Evolutionary conservation across 1,140 invertebrate species (phyloP), one percentile per base, ranked within the genome.

Genomic region (Trichonephila clavata): DNA sequence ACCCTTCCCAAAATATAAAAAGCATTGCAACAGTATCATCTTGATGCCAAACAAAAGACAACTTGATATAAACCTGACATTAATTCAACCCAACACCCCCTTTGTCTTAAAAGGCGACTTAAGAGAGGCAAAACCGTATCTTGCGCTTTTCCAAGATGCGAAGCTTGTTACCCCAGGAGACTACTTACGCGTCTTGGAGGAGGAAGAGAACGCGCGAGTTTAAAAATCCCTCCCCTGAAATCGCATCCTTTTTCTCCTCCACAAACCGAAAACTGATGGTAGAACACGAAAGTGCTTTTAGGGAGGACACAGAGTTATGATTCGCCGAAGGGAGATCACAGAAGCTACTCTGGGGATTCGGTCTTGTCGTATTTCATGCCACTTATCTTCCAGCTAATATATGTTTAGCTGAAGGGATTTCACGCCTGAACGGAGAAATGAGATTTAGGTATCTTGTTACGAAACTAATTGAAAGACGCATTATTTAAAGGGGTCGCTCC

Each of bases 241-340:
- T 77, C 32, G 27, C 32, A 77, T 77, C 32, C 71, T 77, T 77
- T 77, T 39, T 24, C 18, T 24, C 18, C 16, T 77, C 24, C 50
- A 50, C 59, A 86, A 86, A 86, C 84, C 84, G 24, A 86, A 86
- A 86, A 86, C 84, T 32, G 84, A 86, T 86, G 60, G 57, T 16
- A 18, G 14, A 86, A 86, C 84, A 86, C 60, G 84, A 63, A 86
- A 86, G 27, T 21, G 84, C 84, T 86, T 86, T 86, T 86, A 86
- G 84, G 84, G 59, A 86, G 6, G 60, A 86, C 84, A 86, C 20
- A 86, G 60, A 86, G 84, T 86, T 86, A 86, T 86, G 84, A 86
- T 86, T 61, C 84, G 84, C 60, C 61, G 61, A 61, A 59, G 84
- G 27, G 27, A 60, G 84, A 86, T 86, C 84, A 39, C 59, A 43